Evolutionary conservation across 1,140 invertebrate species (phyloP), one percentile per base, ranked within the genome.

Genomic region (Pristionchus pacificus): DNA sequence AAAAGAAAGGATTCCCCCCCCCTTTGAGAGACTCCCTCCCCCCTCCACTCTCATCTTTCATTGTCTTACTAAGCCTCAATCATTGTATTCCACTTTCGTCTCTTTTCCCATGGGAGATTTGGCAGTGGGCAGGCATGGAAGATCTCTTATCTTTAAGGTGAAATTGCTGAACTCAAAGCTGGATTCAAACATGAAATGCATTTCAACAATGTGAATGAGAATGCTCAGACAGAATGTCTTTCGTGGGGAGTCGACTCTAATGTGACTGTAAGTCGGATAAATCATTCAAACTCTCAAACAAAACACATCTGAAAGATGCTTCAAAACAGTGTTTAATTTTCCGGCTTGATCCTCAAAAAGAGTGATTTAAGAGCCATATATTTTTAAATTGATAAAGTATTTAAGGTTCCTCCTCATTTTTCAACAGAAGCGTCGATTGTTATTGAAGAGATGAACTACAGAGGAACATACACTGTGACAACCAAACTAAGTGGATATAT

Each of bases 101-200:
- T 49, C 6, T 6, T 6, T 6, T 6, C 38, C 19, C 6, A 49
- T 10, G 38, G 38, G 38, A 19, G 38, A 49, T 19, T 10, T 49
- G 38, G 38, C 6, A 19, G 19, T 49, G 38, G 38, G 38, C 6
- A 49, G 38, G 38, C 6, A 49, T 49, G 6, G 38, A 19, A 49
- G n/a, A n/a, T n/a, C n/a, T n/a, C 57, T 15, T 32, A 27, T 15
- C 60, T 78, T 82, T 57, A 62, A 82, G 80, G 80, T 66, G 81
- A 83, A 74, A 83, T 87, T 30, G 83, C 87, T 24, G 84, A 84
- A 65, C 81, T 85, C 13, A 86, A 86, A 33, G 85, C 85, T 25
- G 86, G 85, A 19, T 87, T 87, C 74, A 85, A 86, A 32, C 81
- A 85, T 30, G 87, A 87, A 70, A 78, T 86, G n/a, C 81, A 80